phyloP scores from a whole-genome alignment of 2,888 invertebrate species.

The Lamproptera curius region DNA sequence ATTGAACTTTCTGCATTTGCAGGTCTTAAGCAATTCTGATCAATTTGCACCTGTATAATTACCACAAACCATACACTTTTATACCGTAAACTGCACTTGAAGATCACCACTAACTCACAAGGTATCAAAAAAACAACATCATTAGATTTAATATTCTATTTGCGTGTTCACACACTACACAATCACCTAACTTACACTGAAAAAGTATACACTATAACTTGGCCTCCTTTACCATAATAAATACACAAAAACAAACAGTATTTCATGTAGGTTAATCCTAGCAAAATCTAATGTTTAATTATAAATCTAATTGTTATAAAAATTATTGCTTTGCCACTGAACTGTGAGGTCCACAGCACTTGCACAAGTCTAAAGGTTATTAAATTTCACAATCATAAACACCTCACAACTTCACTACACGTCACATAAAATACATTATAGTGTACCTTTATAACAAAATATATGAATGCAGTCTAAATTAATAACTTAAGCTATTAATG shows the following conservation, averaged over 20 bases:
- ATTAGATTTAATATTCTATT: constrained; percentile 69
- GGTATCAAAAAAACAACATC: constrained; percentile 73
- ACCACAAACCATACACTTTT: constrained; percentile 14
- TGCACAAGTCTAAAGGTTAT: constrained; percentile 43
- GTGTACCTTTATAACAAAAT: constrained; percentile 40
- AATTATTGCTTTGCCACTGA: constrained; percentile 58
- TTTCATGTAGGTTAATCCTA: constrained; percentile 37
- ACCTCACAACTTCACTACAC: constrained; percentile 71
- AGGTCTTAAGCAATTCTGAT: neutral
- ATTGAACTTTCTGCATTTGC: neutral
- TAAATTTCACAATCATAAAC: constrained; percentile 50
- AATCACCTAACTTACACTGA: constrained; percentile 69
- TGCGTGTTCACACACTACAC: constrained; percentile 73
- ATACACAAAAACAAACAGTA: constrained; percentile 44
- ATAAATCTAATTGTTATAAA: constrained; percentile 40
- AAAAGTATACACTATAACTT: constrained; percentile 56
- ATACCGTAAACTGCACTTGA: constrained; percentile 40
- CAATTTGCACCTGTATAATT: constrained; percentile 3
- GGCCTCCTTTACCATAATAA: constrained; percentile 40
- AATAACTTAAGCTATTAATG: constrained; percentile 48
- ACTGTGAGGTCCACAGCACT: constrained; percentile 61
- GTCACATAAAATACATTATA: constrained; percentile 52
- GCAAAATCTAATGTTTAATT: constrained; percentile 43
- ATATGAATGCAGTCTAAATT: constrained; percentile 38
- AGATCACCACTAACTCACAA: constrained; percentile 53